Conservation (phyloP, 2,888 invertebrate species). For the Ethmia dodecea region DNA sequence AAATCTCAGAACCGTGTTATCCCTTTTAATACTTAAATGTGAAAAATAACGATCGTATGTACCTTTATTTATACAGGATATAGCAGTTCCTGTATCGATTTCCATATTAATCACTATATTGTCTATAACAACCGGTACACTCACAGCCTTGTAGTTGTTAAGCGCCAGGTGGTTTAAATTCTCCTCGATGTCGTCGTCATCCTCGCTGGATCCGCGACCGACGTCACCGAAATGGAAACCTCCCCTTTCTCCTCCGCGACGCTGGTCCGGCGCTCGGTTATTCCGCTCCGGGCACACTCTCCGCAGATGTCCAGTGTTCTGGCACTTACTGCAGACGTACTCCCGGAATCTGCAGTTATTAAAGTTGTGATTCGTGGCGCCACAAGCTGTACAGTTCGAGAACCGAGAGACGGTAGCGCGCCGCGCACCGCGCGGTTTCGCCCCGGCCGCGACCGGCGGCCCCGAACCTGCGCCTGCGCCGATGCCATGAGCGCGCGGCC, state of each 20-base stretch:
- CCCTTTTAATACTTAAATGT: conserved; percentile 9
- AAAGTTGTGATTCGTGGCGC: neutral
- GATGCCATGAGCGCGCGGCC: neutral
- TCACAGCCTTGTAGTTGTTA: conserved; percentile 18
- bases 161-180: conserved; percentile 13
- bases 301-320: conserved; percentile 4
- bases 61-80: conserved; percentile 23
- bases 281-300: conserved; percentile 6
- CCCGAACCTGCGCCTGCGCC: neutral
- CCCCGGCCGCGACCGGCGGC: too few relatives aligned
- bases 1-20: neutral
- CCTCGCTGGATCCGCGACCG: neutral
- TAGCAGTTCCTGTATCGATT: conserved; percentile 22
- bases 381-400: neutral
- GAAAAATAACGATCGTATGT: conserved; percentile 17
- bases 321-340: conserved; percentile 6
- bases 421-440: too few relatives aligned
- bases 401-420: too few relatives aligned
- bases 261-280: too few relatives aligned
- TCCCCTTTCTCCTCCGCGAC: neutral
- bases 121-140: conserved; percentile 15
- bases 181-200: conserved; percentile 3
- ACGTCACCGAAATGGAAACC: neutral
- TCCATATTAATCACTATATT: conserved; percentile 19
- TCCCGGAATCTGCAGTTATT: neutral